Evolutionary conservation across 64 coral and sea anemone species (phyloP), one percentile per base, ranked within the genome.

Genomic region (Cladopsammia gracilis): DNA sequence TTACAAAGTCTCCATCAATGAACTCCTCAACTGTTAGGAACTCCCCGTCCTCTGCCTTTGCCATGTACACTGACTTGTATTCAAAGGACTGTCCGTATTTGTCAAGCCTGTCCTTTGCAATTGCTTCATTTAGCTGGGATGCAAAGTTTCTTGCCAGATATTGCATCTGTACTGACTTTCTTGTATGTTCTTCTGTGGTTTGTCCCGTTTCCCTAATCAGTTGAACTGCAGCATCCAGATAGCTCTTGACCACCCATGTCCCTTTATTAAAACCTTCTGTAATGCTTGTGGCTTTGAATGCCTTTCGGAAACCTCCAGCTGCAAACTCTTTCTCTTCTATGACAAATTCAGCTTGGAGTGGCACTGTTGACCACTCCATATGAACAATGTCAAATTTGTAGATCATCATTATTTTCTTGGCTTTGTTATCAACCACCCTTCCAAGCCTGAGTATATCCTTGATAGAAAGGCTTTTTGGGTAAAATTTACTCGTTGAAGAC

Each of bases 321-420:
- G 89, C 77, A 20, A 82, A 91, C 45, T 22, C 76, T 69, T 48
- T 71, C 25, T 91, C 89, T 67, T 22, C 59, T 82, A 91, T 58
- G 12, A 82, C 42, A 82, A 81, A 91, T 82, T 91, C 89, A 82
- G 59, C 54, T 15, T 77, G 12, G 7, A 89, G 7, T 89, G 87
- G 87, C 59, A 90, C 75, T 81, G 75, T 90, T 80, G 89, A 90
- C 89, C 89, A 90, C 24, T 90, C 76, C 89, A 90, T 65, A 58
- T 77, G 87, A 46, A 62, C 71, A 47, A 89, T 77, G 26, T 89
- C 87, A 48, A 89, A 89, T 62, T 77, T 89, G 72, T 47, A 77
- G 60, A 70, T 87, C 56, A 57, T 11, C 3, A 58, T 22, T n/a
- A n/a, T n/a, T 82, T 69, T 69, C 65, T 46, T 59, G 25, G 65